phyloP scores from a whole-genome alignment of 1,140 invertebrate genomes.

The Pemphigus obesinymphae region DNA sequence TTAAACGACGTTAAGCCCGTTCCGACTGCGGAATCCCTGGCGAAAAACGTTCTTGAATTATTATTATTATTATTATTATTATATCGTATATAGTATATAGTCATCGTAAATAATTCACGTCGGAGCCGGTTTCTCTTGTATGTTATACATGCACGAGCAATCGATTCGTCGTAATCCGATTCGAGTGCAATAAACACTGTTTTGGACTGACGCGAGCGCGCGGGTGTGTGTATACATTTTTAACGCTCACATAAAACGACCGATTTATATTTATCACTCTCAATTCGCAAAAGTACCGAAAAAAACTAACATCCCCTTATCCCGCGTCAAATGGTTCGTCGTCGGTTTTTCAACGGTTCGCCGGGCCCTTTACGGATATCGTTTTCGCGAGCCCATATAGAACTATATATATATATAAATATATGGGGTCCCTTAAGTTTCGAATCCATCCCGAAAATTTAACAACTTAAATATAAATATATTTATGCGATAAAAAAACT shows the following conservation, averaged over 20 bases:
- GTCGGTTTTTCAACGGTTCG: too few species aligned
- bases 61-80: too few species aligned
- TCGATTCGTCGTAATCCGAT: background rate
- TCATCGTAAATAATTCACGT: background rate
- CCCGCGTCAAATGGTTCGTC: too few species aligned
- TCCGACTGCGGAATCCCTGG: background rate
- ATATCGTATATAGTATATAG: too few species aligned
- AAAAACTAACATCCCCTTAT: too few species aligned
- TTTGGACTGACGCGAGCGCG: background rate
- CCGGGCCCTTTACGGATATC: too few species aligned
- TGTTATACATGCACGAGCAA: background rate
- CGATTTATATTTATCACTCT: background rate
- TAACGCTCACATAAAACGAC: background rate
- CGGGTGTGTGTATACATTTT: background rate
- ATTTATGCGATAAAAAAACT: too few species aligned
- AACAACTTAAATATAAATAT: too few species aligned
- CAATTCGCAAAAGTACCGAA: background rate
- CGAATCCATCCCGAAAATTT: too few species aligned
- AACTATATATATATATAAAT: too few species aligned
- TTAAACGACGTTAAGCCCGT: background rate
- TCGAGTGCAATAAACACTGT: conserved; percentile 11
- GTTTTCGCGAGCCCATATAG: too few species aligned
- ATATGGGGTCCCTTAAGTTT: too few species aligned
- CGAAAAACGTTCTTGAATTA: background rate
- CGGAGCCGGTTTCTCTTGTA: background rate